Base-by-base conservation (phyloP, 64 coral and sea anemone genomes). In the Montipora sp. region DNA sequence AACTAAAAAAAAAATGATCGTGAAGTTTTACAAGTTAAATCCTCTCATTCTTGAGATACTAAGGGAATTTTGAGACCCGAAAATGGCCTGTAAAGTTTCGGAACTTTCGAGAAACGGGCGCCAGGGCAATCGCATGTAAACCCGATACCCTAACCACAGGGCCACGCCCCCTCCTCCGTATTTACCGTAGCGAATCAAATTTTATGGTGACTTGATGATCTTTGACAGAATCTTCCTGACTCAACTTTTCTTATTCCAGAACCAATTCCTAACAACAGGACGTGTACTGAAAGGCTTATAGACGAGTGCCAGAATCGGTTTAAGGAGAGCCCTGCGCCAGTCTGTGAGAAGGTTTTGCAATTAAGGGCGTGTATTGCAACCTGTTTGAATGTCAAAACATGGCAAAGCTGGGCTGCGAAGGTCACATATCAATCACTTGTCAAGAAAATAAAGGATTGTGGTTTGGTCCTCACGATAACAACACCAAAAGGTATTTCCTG, bases 391-490 rank as follows among this genome's bases (percentile, higher is more conserved):
- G 45, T 8, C 8, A 67, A 68, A 14, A 11, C 10, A 7, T 47
- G 81, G 81, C 60, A 59, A 47, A 84, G 16, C 81, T 63, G 60
- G 43, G 60, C 9, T n/a, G 12, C 66, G 45, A 47, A 9, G 15
- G 13, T 48, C 27, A 66, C 63, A 8, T 84, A 84, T 68, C 27
- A 84, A 84, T 19, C 60, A 47, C 81, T 84, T 84, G 45, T 47
- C 8, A 84, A 47, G 6, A 84, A 84, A 84, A 68, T 84, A 8
- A 84, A 84, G 14, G 60, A 63, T 11, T 63, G 11, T 1, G 60
- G 14, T 63, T 10, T 10, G 6, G 10, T 55, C 51, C 10, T 5
- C 51, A 55, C 5, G 10, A 10, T 55, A 7, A 7, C 51, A 55
- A 55, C 51, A 7, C 10, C 51, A 3, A 55, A 55, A 55, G 51